phyloP scores from a whole-genome alignment of 2,888 invertebrate genomes.

The Pandemis corylana region DNA sequence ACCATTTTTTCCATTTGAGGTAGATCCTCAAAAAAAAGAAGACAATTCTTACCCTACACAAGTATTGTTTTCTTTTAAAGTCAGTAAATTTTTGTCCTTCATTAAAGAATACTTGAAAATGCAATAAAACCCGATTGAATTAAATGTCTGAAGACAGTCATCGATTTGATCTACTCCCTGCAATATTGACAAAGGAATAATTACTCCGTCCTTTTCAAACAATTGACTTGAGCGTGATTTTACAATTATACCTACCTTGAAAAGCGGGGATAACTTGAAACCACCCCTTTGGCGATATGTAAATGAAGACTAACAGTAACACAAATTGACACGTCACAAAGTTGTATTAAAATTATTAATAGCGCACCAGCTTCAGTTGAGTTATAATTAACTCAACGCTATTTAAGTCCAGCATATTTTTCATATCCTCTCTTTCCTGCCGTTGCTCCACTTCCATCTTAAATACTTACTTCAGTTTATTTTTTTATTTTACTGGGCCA shows the following conservation, averaged over 20 bases:
- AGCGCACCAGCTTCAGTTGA: background rate
- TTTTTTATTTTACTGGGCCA: background rate
- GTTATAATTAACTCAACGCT: constrained; percentile 5
- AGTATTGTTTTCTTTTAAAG: background rate
- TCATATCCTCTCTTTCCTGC: background rate
- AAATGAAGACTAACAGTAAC: constrained; percentile 4
- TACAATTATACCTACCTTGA: background rate
- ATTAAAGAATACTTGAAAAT: constrained; percentile 3
- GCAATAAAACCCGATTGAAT: constrained; percentile 7
- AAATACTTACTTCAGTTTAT: background rate
- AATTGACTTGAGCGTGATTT: constrained; percentile 19
- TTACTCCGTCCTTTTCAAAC: constrained; percentile 33
- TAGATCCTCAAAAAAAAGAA: too few species aligned
- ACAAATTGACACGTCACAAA: background rate
- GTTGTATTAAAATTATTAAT: constrained; percentile 1
- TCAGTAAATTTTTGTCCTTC: background rate
- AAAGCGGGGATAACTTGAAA: constrained; percentile 2
- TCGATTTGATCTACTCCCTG: constrained; percentile 5
- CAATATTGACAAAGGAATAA: constrained; percentile 15
- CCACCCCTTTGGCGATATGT: constrained; percentile 1
- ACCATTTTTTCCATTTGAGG: too few species aligned
- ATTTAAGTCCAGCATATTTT: constrained; percentile 1
- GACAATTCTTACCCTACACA: too few species aligned
- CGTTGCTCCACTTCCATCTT: background rate
- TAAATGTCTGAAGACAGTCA: constrained; percentile 5